These are phyloP conservation scores for Epinephelus lanceolatus DNA, from an alignment of 2,113 vertebrate species.

Conservation along the genomic window DNA sequence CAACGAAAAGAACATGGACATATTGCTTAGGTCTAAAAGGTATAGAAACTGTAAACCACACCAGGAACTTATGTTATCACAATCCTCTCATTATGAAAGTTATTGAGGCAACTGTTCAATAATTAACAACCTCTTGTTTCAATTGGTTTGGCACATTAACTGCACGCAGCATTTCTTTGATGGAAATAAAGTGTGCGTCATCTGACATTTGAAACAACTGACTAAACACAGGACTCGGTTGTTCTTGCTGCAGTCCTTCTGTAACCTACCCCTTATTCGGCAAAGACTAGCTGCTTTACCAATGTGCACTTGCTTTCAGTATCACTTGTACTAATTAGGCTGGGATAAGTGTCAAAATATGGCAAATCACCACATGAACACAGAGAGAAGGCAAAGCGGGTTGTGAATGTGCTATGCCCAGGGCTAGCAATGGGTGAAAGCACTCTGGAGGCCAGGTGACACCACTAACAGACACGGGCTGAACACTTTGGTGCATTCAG, in stretches of 20 bases:
- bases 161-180: neutral
- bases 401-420: neutral
- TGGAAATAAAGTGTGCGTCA: neutral
- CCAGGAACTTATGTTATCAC: neutral
- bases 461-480: neutral
- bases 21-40: neutral
- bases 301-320: neutral
- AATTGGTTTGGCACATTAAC: neutral
- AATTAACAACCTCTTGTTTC: neutral
- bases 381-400: neutral
- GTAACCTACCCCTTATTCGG: too few species aligned
- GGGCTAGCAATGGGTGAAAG: neutral
- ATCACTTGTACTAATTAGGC: slow-evolving; percentile 7
- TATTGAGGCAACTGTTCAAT: neutral
- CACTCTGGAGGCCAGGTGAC: neutral
- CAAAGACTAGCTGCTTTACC: neutral
- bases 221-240: neutral
- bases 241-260: neutral
- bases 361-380: neutral
- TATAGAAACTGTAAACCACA: neutral
- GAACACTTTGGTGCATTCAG: neutral
- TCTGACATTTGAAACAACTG: neutral
- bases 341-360: neutral
- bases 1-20: neutral
- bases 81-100: neutral